Evolutionary conservation across 2,113 vertebrate genomes (phyloP), one percentile per base, ranked within the genome.

Genomic region (Urocitellus parryii): DNA sequence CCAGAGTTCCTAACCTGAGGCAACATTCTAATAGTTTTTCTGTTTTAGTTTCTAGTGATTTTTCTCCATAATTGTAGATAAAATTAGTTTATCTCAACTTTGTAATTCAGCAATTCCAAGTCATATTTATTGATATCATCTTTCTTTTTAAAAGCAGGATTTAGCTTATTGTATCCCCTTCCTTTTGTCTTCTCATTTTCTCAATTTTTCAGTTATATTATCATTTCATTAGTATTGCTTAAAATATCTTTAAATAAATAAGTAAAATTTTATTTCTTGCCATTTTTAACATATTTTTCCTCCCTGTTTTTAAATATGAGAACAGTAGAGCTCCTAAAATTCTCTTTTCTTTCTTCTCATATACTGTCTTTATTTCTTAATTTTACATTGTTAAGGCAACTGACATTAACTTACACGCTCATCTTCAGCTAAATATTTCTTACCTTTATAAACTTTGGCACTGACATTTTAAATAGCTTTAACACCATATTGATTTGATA

Each of bases 401-500:
- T 63, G 89, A n/a, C 5, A 73, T 73, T 81, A 27, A 10, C 61
- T 42, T 88, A 34, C 6, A 78, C 78, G 1, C 14, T 91, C n/a
- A 8, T 70, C 37, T 45, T 88, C 8, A 81, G 12, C 42, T 68
- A 67, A 63, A 67, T 53, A 4, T 87, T 58, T 12, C 20, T 70
- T 85, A 48, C 6, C 53, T 84, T 17, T 77, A 37, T 67, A 61
- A 39, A 63, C 0, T 4, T 80, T 85, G 22, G 4, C 27, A 79
- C 11, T 72, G 11, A 95, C 73, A 79, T 79, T 74, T 92, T 48
- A 91, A 76, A 74, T 11, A 51, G 22, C 51, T 72, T 87, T 68
- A 58, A 83, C 32, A 39, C 37, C 7, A 87, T 94, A 94, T 89
- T 94, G 70, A 73, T 73, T 53, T 77, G 67, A 34, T 48, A 68